phyloP scores from a whole-genome alignment of 2,113 vertebrate genomes.

The Euleptes europaea region DNA sequence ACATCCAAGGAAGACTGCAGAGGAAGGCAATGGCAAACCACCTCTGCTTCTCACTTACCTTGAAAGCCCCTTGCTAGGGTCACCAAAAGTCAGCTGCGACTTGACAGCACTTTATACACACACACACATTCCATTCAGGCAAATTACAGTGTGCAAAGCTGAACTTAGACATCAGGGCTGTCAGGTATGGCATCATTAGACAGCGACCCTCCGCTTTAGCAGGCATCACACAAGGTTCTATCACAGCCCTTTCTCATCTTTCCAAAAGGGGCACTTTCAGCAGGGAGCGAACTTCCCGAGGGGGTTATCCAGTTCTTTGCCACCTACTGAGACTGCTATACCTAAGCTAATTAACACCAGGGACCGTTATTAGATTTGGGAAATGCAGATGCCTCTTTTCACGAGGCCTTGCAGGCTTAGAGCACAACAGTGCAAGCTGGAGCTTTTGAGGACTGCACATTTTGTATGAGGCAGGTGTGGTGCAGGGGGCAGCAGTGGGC shows the following conservation, averaged over 20 bases:
- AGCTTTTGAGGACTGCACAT: background rate
- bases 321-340: conserved; percentile 2
- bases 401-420: background rate
- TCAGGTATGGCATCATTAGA: background rate
- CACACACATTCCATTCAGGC: background rate
- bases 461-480: background rate
- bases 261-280: too few species aligned
- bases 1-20: too few species aligned
- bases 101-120: too few species aligned
- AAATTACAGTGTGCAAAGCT: background rate
- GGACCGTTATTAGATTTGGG: background rate
- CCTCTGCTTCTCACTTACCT: too few species aligned
- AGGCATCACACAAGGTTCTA: background rate
- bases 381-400: background rate
- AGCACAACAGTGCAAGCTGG: background rate
- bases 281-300: background rate
- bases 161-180: background rate
- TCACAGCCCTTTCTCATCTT: background rate
- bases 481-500: background rate
- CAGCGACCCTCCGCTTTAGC: background rate
- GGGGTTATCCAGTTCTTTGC: background rate
- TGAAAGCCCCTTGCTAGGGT: too few species aligned
- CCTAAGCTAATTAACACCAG: background rate
- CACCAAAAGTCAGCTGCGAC: too few species aligned
- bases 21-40: too few species aligned